Evolutionary conservation across 2,113 vertebrate species (phyloP).

Genomic region (Eonycteris spelaea): DNA sequence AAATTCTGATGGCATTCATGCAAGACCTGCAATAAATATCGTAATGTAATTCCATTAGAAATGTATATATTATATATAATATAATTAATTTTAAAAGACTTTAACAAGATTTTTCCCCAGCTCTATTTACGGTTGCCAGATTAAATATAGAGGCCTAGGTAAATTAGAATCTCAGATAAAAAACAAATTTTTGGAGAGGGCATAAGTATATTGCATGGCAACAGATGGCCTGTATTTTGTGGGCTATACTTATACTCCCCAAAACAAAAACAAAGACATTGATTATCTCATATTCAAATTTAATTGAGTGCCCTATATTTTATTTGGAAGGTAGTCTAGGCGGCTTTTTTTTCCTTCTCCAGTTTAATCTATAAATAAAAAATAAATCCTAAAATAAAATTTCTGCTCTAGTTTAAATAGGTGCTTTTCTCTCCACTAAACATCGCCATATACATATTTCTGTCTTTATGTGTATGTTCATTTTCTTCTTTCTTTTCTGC

Average conservation of each 20-base stretch:
- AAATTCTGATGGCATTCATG: background rate
- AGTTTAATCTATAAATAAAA: background rate
- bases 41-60: slow-evolving; percentile 6
- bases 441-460: background rate
- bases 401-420: background rate
- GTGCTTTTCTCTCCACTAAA: background rate
- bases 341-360: background rate
- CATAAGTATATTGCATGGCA: background rate
- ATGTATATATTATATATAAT: background rate
- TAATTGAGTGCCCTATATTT: background rate
- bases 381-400: background rate
- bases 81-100: background rate
- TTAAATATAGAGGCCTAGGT: background rate
- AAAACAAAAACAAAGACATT: background rate
- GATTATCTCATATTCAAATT: background rate
- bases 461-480: background rate
- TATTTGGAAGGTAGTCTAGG: background rate
- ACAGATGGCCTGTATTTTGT: background rate
- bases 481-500: background rate
- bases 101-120: background rate
- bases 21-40: background rate
- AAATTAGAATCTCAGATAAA: slow-evolving; percentile 19
- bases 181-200: background rate
- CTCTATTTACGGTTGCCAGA: background rate
- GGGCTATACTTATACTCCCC: background rate